A percentile compares a stretch with the other conserved stretches of the same genome.
Conservation (phyloP, 2,113 vertebrate genomes). For the Puffinus mauretanicus region DNA sequence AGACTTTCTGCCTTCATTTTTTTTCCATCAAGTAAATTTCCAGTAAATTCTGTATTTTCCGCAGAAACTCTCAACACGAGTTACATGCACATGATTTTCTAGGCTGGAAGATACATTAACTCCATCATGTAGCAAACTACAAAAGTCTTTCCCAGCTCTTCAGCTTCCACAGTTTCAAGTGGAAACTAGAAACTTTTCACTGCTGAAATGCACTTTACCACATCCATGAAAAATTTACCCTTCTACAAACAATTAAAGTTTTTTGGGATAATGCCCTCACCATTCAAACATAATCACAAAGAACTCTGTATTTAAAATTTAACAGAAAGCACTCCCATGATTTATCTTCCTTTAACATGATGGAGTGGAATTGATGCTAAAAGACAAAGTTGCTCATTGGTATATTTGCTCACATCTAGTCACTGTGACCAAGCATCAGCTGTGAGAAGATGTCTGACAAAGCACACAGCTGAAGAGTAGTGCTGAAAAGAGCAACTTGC, state of each 20-base stretch:
- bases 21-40: background rate
- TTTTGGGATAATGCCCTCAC: background rate
- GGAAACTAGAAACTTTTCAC: background rate
- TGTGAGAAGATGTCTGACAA: background rate
- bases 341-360: background rate
- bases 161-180: background rate
- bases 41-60: background rate
- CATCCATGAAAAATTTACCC: background rate
- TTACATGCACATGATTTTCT: background rate
- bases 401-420: background rate
- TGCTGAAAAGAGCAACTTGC: background rate
- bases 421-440: background rate
- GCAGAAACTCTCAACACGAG: background rate
- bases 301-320: background rate
- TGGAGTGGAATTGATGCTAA: background rate
- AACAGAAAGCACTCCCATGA: background rate
- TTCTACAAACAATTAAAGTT: background rate
- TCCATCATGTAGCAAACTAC: background rate
- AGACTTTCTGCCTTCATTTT: background rate
- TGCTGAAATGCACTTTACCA: background rate
- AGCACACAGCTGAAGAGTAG: background rate
- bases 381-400: background rate
- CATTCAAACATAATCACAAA: rapidly evolving
- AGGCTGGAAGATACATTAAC: background rate
- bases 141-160: background rate